Evolutionary conservation across 2,797 vertebrate species (phyloP).

Genomic region (Oreochromis grahami): DNA sequence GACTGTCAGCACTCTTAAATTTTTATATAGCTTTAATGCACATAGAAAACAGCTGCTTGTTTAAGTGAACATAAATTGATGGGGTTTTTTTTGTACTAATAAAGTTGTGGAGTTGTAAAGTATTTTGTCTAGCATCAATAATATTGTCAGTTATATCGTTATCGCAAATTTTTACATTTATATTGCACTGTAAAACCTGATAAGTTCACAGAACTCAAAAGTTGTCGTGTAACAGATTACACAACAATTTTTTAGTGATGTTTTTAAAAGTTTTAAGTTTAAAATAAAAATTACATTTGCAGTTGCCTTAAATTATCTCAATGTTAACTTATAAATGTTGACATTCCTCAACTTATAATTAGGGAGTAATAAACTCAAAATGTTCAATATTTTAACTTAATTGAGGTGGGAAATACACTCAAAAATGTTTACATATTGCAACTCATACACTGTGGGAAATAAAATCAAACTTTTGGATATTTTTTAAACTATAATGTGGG

Average conservation of each 20-base stretch:
- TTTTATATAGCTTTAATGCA: not conserved
- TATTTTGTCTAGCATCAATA: not conserved
- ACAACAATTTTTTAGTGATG: too few relatives aligned
- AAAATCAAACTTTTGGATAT: too few relatives aligned
- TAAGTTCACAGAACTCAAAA: too few relatives aligned
- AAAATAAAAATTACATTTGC: too few relatives aligned
- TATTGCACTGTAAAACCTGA: not conserved
- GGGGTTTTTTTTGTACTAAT: not conserved
- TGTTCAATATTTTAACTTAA: not conserved
- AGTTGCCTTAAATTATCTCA: too few relatives aligned
- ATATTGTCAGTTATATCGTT: not conserved
- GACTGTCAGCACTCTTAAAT: fast-evolving
- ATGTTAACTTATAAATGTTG: too few relatives aligned
- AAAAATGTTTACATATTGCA: not conserved
- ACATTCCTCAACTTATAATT: too few relatives aligned
- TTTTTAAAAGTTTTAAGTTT: too few relatives aligned
- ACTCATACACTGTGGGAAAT: too few relatives aligned
- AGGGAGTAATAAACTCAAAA: not conserved
- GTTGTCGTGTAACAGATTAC: too few relatives aligned
- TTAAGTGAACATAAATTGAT: not conserved
- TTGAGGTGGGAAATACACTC: not conserved
- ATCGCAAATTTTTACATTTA: not conserved
- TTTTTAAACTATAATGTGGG: too few relatives aligned
- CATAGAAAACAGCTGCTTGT: not conserved
- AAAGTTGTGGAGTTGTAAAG: not conserved